A percentile compares a stretch with the other conserved stretches of the same genome.
These are phyloP conservation scores for Eucidaris tribuloides DNA, from an alignment of 35 echinoderm and acorn worm species.

Conservation along the genomic window DNA sequence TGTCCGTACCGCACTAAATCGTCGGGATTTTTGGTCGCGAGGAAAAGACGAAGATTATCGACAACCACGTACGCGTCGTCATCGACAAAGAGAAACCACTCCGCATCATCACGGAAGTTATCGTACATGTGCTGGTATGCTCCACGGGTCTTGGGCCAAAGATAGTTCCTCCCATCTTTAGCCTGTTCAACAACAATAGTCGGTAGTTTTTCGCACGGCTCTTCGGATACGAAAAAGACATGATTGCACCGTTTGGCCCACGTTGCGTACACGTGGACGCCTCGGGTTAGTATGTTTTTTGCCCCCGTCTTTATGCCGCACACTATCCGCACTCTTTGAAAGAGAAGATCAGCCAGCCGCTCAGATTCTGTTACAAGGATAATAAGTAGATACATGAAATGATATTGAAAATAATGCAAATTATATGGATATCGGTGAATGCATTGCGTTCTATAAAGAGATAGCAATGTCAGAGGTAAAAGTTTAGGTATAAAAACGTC, in stretches of 20 bases:
- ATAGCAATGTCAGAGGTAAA: no score
- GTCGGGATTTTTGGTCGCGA: constrained; percentile 41
- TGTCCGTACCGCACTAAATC: constrained; percentile 54
- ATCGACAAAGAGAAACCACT: constrained; percentile 79
- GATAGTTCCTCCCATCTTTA: constrained; percentile 38
- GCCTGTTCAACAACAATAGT: constrained; percentile 57
- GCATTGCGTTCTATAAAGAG: no score
- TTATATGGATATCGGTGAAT: no score
- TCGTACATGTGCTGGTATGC: constrained; percentile 66
- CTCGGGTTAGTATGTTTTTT: constrained; percentile 21
- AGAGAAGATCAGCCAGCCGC: constrained; percentile 25
- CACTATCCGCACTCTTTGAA: constrained; percentile 48
- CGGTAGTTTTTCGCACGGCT: constrained; percentile 47
- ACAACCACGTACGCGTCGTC: constrained; percentile 70
- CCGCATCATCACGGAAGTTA: constrained; percentile 53
- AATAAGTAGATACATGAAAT: background rate
- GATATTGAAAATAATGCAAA: background rate
- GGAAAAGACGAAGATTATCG: constrained; percentile 67
- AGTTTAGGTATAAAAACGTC: no score
- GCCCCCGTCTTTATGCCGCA: constrained; percentile 65
- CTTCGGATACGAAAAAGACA: constrained; percentile 55
- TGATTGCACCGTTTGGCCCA: constrained; percentile 71
- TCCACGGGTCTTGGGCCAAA: constrained; percentile 74
- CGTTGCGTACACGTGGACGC: constrained; percentile 30
- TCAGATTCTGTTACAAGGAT: constrained; percentile 54